These are phyloP conservation scores for Chironomus tentans DNA, from an alignment of 2,888 invertebrate species.

Conservation along the genomic window DNA sequence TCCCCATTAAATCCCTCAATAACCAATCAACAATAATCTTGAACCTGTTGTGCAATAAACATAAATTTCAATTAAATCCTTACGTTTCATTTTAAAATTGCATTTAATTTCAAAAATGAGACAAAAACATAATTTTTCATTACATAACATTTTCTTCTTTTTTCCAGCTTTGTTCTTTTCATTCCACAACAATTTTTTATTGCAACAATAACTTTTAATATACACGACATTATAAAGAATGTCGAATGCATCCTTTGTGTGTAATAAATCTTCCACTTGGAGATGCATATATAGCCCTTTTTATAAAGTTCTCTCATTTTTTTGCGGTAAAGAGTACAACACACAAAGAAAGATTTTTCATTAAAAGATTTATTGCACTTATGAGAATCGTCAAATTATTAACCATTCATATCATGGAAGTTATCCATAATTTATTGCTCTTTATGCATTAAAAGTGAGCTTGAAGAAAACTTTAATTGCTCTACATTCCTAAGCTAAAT, in stretches of 20 bases:
- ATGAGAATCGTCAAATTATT: conserved; percentile 25
- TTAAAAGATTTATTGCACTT: conserved; percentile 3
- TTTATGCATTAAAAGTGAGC: background rate
- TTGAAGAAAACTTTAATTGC: conserved; percentile 4
- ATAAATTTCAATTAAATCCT: no score
- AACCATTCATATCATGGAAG: conserved; percentile 7
- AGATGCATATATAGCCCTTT: background rate
- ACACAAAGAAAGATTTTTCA: background rate
- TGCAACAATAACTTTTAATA: background rate
- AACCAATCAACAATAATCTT: no score
- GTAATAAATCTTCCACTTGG: background rate
- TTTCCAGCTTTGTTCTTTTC: no score
- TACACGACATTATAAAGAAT: conserved; percentile 1
- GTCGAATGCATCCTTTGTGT: conserved; percentile 6
- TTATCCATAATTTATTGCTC: background rate
- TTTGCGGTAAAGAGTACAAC: background rate
- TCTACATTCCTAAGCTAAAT: background rate
- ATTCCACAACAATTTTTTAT: no score
- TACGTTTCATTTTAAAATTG: no score
- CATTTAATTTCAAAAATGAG: no score
- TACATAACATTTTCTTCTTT: no score
- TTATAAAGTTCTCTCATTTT: background rate
- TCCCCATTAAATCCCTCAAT: background rate
- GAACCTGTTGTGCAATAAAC: no score
- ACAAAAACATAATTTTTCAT: no score